Evolutionary conservation across 2,797 vertebrate genomes (phyloP), one percentile per base, ranked within the genome.

Genomic region (Oreochromis mossambicus): DNA sequence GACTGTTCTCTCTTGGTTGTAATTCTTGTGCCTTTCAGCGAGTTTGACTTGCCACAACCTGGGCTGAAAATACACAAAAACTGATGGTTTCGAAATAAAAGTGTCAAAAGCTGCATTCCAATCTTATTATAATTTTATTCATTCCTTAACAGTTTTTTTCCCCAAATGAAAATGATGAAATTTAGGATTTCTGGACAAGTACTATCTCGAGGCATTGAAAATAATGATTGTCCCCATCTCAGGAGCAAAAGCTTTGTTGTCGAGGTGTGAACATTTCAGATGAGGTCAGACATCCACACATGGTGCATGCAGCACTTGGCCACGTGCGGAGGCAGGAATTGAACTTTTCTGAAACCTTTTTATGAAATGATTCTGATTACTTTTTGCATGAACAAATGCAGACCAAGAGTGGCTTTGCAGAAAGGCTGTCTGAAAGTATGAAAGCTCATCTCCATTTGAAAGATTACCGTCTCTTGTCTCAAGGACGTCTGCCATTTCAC

Each of bases 1-100:
- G 29, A 89, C 87, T 82, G 91, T 92, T 88, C 81, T 88, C 78
- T 87, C 83, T 58, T 54, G 79, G 78, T 79, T 81, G 79, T 66
- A 90, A 70, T 80, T 89, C 83, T 80, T 58, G 61, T 58, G 85
- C 83, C 77, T 87, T 86, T 83, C 82, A 77, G 87, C 50, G 24
- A 89, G 78, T 89, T 91, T 32, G 24, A 80, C 43, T 51, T 5
- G 56, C n/a, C 36, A 56, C 58, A 70, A 34, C 29, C 34, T 2
- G 46, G 50, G 24, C 76, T 38, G 51, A 38, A 38, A 36, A 48
- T 15, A 68, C 4, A 24, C 80, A 32, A 8, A 9, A 81, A 21
- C 51, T 32, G 17, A n/a, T 56, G 21, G 24, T 66, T 5, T 17
- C 36, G 38, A 26, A n/a, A 54, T 11, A 9, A 63, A 34, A 19